Conservation (phyloP, 2,888 invertebrate genomes). For the Arrhopalites spinosus region DNA sequence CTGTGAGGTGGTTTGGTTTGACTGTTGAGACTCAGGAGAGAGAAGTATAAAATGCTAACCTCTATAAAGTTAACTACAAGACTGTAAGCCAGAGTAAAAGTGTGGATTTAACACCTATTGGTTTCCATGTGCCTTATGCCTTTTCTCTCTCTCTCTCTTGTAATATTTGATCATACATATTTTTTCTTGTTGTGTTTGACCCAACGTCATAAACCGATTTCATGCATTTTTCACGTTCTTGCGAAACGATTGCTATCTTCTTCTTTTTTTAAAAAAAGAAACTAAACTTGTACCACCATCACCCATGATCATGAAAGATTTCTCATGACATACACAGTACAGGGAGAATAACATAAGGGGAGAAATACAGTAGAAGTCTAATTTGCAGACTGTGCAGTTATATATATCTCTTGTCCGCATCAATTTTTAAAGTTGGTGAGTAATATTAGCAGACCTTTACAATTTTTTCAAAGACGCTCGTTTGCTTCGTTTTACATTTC, state of each 20-base stretch:
- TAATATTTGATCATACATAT: neutral
- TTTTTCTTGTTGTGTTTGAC: constrained; percentile 22
- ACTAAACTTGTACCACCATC: no score
- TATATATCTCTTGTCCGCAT: no score
- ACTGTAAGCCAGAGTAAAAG: neutral
- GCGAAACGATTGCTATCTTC: constrained; percentile 34
- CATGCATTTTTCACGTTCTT: constrained; percentile 39
- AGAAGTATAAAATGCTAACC: neutral
- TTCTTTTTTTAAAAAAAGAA: no score
- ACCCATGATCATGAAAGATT: neutral
- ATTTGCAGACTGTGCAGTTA: no score
- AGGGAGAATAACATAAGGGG: neutral
- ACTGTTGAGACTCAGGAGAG: neutral
- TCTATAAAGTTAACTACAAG: no score
- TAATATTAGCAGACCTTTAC: neutral
- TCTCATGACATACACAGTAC: no score
- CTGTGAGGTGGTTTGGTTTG: constrained; percentile 5
- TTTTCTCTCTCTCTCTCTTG: no score
- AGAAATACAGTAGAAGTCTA: neutral
- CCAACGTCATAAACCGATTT: constrained; percentile 40
- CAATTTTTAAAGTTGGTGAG: neutral
- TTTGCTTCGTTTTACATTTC: neutral
- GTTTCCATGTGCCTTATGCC: neutral
- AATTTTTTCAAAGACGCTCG: neutral
- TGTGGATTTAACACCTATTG: constrained; percentile 10